Base-by-base conservation (phyloP, 2,113 vertebrate species). In the Sprattus sprattus region DNA sequence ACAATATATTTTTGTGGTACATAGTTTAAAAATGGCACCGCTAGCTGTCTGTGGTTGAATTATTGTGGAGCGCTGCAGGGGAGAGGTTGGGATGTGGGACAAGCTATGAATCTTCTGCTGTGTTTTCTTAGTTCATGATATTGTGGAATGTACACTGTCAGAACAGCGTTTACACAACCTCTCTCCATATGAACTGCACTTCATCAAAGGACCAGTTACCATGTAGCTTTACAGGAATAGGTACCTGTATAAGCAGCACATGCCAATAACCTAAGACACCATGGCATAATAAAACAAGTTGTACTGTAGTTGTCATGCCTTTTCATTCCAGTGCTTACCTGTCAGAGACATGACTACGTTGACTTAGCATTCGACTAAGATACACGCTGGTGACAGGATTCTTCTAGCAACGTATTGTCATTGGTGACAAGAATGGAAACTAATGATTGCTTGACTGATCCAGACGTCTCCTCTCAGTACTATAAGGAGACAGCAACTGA, bases 41-140 rank as follows among this genome's bases (percentile, higher is more conserved):
- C 28, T 78, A 39, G 71, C 71, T 78, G 11, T 78, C 71, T 44
- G 32, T 78, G 71, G 71, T 78, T 78, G 71, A 78, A 11, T 78
- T 78, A 44, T 78, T 39, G 71, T 32, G 4, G 13, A 78, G 71
- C 13, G 71, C 71, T 78, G 71, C 28, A 16, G 71, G 32, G 71
- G 25, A 75, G 25, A 7, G 8, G 60, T n/a, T n/a, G 25, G 25
- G 67, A 75, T 75, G 25, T 32, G 2, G 13, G 32, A 13, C 28
- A 39, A 4, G 32, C 28, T 78, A 78, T 78, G 71, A 44, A 78
- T 32, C 15, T 78, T 78, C 28, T 16, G 32, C 32, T 78, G 71
- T 78, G 2, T 78, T 78, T 78, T 15, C 20, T 78, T 39, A 44
- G 28, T 78, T 78, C 13, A 4, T 32, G 71, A 78, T 78, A 78